These are phyloP conservation scores for Gyrodactylus salaris DNA, from an alignment of 1,140 invertebrate species.

Conservation along the genomic window DNA sequence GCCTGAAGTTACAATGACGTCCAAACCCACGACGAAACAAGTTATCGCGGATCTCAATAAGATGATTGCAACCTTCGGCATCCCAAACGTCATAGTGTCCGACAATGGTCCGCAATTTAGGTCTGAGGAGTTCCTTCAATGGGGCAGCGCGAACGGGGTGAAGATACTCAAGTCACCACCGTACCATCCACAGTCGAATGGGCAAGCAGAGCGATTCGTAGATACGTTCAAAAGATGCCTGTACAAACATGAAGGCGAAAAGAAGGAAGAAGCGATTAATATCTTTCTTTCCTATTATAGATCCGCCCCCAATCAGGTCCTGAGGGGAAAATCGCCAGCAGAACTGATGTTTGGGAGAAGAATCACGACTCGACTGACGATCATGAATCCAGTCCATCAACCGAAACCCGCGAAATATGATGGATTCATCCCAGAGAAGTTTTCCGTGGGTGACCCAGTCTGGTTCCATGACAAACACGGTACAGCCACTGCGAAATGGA, in stretches of 20 bases:
- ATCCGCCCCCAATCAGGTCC: too few species aligned
- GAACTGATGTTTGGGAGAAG: too few species aligned
- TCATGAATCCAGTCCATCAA: too few species aligned
- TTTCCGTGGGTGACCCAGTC: not conserved
- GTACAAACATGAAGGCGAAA: not conserved
- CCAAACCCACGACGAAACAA: slow-evolving; percentile 7
- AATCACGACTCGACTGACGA: too few species aligned
- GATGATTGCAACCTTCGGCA: slow-evolving; percentile 11
- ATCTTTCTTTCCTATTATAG: not conserved
- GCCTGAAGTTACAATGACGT: slow-evolving; percentile 18
- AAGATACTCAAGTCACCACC: slow-evolving; percentile 11
- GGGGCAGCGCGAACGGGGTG: slow-evolving; percentile 9
- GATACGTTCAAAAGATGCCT: slow-evolving; percentile 8
- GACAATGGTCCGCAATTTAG: slow-evolving; percentile 11
- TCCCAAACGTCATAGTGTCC: slow-evolving; percentile 10
- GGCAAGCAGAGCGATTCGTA: slow-evolving; percentile 14
- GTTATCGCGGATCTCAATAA: slow-evolving; percentile 10
- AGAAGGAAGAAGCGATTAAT: not conserved
- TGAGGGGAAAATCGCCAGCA: too few species aligned
- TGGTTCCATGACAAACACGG: not conserved
- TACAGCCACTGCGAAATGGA: not conserved
- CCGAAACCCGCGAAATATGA: too few species aligned
- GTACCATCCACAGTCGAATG: slow-evolving; percentile 14
- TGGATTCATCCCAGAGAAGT: too few species aligned
- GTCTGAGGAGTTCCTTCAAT: slow-evolving; percentile 9